Evolutionary conservation across 2,888 invertebrate species (phyloP).

Genomic region (Eretmocerus hayati): DNA sequence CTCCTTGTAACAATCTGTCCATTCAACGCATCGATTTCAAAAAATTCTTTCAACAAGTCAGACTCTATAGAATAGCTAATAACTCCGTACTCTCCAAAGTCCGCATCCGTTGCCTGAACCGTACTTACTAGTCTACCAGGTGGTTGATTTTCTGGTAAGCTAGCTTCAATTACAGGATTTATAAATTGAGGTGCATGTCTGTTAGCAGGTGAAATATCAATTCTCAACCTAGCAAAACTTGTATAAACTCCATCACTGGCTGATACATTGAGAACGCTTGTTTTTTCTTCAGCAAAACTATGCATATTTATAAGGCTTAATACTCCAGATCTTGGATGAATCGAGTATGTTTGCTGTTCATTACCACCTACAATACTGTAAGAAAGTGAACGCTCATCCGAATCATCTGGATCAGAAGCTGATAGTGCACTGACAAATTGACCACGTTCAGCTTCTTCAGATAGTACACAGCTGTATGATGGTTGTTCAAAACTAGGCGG

Average conservation of each 20-base stretch:
- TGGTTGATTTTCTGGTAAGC: conserved; percentile 72
- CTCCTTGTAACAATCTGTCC: conserved; percentile 66
- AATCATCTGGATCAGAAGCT: conserved; percentile 80
- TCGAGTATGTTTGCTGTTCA: conserved; percentile 66
- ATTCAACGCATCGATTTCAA: conserved; percentile 63
- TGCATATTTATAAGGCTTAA: conserved; percentile 69
- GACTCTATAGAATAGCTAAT: conserved; percentile 76
- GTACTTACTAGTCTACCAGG: conserved; percentile 69
- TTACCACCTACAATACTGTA: conserved; percentile 82
- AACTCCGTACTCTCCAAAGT: conserved; percentile 69
- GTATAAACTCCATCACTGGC: conserved; percentile 95
- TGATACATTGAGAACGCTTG: conserved; percentile 77
- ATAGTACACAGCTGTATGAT: conserved; percentile 70
- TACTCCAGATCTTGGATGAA: conserved; percentile 55
- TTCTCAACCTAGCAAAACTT: conserved; percentile 74
- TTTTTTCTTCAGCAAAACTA: conserved; percentile 60
- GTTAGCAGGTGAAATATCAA: conserved; percentile 73
- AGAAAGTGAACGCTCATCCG: conserved; percentile 68
- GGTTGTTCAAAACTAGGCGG: conserved; percentile 78
- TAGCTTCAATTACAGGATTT: conserved; percentile 70
- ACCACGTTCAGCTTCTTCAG: conserved; percentile 75
- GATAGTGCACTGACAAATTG: conserved; percentile 82
- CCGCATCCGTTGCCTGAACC: conserved; percentile 71
- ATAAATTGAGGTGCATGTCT: conserved; percentile 71
- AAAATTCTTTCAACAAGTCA: conserved; percentile 63